A percentile compares a stretch with the other conserved stretches of the same genome.
These are phyloP conservation scores for Oryzias curvinotus DNA, from an alignment of 2,113 vertebrate species.

Conservation along the genomic window DNA sequence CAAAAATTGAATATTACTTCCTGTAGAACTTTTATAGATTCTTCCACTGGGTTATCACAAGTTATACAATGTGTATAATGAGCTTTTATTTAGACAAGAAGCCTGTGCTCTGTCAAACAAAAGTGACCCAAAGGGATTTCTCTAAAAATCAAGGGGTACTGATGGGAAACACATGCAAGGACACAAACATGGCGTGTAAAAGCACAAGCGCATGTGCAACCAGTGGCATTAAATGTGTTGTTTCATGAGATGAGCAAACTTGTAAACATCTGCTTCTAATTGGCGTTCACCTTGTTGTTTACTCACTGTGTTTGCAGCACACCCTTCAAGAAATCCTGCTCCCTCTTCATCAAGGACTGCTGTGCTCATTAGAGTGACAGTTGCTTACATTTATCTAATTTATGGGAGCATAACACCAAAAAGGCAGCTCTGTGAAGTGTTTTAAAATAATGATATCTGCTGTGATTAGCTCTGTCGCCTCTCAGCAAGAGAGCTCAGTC, in stretches of 20 bases:
- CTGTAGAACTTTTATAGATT: constrained; percentile 14
- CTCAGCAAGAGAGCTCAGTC: too few species aligned
- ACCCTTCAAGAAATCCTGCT: constrained; percentile 38
- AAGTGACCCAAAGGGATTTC: constrained; percentile 51
- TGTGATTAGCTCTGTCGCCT: too few species aligned
- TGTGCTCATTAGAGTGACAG: constrained; percentile 21
- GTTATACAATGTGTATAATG: constrained; percentile 24
- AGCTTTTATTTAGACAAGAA: constrained; percentile 32
- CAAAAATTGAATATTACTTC: constrained; percentile 9
- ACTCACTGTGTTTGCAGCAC: constrained; percentile 50
- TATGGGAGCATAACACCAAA: neutral
- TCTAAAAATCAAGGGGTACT: constrained; percentile 56
- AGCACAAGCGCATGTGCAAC: constrained; percentile 23
- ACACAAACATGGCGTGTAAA: constrained; percentile 24
- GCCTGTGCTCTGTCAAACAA: constrained; percentile 10
- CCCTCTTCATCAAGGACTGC: constrained; percentile 42
- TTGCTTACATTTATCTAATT: constrained; percentile 11
- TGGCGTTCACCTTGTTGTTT: constrained; percentile 55
- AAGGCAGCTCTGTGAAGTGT: neutral
- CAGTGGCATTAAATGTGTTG: constrained; percentile 52
- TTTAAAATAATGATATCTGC: too few species aligned
- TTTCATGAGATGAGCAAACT: constrained; percentile 56
- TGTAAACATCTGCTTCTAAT: constrained; percentile 75
- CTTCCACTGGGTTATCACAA: constrained; percentile 25
- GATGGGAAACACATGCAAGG: constrained; percentile 62